phyloP scores from a whole-genome alignment of 2,113 vertebrate genomes.

The Ranitomeya imitator region DNA sequence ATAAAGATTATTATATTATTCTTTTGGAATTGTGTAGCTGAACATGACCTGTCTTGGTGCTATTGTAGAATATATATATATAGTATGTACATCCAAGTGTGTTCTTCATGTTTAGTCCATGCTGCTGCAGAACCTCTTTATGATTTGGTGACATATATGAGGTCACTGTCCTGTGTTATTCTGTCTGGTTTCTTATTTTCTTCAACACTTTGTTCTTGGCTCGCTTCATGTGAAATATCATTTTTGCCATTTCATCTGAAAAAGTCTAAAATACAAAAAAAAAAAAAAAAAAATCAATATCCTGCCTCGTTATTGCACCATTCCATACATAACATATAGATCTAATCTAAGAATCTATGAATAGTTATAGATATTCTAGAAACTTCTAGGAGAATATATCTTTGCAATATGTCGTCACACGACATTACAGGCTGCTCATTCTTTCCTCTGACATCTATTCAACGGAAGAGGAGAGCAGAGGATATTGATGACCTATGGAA shows the following conservation, averaged over 20 bases:
- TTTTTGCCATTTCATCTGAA: slow-evolving; percentile 47
- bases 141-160: neutral
- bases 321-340: no score
- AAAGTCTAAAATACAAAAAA: slow-evolving; percentile 35
- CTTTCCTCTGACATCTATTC: no score
- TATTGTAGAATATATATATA: neutral
- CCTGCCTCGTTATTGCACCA: no score
- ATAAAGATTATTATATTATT: no score
- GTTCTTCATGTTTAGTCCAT: neutral
- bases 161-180: neutral
- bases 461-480: no score
- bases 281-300: neutral
- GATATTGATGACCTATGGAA: no score
- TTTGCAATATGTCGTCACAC: no score
- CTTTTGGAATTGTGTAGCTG: neutral
- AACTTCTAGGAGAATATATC: no score
- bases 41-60: neutral
- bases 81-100: neutral
- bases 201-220: slow-evolving; percentile 40
- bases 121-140: neutral
- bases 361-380: no score
- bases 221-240: slow-evolving; percentile 51
- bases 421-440: no score
- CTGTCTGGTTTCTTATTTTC: slow-evolving; percentile 10
- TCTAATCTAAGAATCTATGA: no score